Percentiles rank a stretch among this genome's conserved stretches.
Evolutionary conservation across 2,113 vertebrate genomes (phyloP).

Genomic region (Capricornis sumatraensis): DNA sequence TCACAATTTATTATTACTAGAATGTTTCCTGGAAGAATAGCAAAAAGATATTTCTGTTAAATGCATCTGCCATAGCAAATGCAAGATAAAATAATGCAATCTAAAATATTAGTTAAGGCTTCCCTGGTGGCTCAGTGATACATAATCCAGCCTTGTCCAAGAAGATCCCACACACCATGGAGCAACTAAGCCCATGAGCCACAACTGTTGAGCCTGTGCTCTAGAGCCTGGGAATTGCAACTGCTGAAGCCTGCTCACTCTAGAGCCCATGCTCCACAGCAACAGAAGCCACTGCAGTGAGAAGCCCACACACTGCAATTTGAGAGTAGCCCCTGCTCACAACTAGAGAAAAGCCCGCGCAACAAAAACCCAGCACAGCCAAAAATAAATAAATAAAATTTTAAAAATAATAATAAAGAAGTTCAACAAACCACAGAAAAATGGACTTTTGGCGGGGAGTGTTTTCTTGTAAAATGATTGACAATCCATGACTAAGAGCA

Average conservation of each 20-base stretch:
- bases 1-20: not conserved
- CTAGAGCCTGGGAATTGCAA: not conserved
- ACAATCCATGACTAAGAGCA: not conserved
- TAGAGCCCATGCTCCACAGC: not conserved
- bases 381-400: not conserved
- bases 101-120: slow-evolving; percentile 19
- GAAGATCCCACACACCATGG: not conserved
- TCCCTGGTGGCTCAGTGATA: not conserved
- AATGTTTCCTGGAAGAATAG: not conserved
- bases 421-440: not conserved
- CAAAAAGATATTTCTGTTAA: not conserved
- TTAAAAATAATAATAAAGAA: not conserved
- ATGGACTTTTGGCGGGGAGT: not conserved
- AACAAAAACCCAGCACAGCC: not conserved
- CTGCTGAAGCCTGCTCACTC: not conserved
- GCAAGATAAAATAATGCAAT: not conserved
- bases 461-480: not conserved
- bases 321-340: not conserved
- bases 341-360: not conserved
- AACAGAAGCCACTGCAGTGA: not conserved
- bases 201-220: not conserved
- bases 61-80: not conserved
- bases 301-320: not conserved
- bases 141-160: not conserved
- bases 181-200: not conserved